These are phyloP conservation scores for Drosophila oshimai DNA, from an alignment of 1,140 invertebrate genomes.

Conservation along the genomic window DNA sequence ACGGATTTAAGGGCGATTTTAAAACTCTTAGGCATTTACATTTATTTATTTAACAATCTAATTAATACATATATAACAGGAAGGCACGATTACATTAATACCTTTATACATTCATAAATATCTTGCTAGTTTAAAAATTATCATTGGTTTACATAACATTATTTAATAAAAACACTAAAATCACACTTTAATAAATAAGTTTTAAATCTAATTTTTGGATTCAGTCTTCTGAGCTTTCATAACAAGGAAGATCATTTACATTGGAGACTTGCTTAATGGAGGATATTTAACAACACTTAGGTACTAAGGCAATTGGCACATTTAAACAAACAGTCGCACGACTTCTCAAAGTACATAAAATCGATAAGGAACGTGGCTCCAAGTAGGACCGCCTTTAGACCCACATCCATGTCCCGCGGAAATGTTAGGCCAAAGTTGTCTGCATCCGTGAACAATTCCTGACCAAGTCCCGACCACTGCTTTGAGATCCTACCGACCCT, in stretches of 20 bases:
- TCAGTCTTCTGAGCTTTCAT: not conserved
- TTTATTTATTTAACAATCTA: not conserved
- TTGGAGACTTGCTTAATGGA: too few species aligned
- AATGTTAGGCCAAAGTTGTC: conserved; percentile 91
- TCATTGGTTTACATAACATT: too few species aligned
- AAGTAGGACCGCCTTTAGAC: conserved; percentile 91
- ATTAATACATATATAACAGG: not conserved
- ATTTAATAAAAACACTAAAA: too few species aligned
- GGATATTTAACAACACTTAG: not conserved
- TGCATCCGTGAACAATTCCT: conserved; percentile 89
- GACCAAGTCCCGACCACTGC: conserved; percentile 88
- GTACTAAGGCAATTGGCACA: not conserved
- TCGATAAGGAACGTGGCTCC: conserved; percentile 89
- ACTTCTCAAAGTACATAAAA: conserved; percentile 89
- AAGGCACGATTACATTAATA: not conserved
- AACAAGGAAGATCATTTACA: too few species aligned
- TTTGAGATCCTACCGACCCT: conserved; percentile 90
- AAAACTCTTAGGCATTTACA: too few species aligned
- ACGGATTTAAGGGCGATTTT: too few species aligned
- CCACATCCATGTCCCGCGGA: conserved; percentile 90
- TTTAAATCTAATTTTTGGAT: too few species aligned
- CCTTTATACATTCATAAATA: not conserved
- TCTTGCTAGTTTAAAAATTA: too few species aligned
- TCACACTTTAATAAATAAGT: too few species aligned
- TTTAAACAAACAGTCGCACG: conserved; percentile 21